Conservation (phyloP, 2,113 vertebrate species). For the Phasianus colchicus region DNA sequence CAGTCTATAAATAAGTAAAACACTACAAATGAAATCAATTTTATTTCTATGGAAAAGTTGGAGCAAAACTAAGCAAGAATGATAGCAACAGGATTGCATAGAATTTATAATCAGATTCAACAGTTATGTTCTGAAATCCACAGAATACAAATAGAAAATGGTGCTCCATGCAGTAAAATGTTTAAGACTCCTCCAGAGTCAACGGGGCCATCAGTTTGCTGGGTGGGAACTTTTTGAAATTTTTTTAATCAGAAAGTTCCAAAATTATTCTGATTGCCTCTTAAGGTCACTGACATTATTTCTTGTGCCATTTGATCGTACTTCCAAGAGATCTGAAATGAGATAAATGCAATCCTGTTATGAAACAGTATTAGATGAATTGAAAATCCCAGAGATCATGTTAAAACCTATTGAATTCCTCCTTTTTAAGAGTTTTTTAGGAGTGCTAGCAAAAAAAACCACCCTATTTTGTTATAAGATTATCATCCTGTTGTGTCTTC, state of each 20-base stretch:
- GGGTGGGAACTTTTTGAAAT: not conserved
- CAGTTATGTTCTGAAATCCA: not conserved
- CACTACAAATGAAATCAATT: not conserved
- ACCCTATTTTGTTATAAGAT: not conserved
- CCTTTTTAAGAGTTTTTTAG: not conserved
- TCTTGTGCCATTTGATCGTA: not conserved
- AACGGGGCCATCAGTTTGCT: not conserved
- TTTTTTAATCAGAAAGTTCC: not conserved
- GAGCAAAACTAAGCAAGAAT: not conserved
- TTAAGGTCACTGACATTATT: not conserved
- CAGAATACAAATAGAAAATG: not conserved
- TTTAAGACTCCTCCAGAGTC: not conserved
- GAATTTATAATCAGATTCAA: not conserved
- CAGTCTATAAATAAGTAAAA: slow-evolving; percentile 20
- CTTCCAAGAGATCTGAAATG: not conserved
- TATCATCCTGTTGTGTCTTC: not conserved
- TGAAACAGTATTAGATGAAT: not conserved
- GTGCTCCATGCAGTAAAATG: not conserved
- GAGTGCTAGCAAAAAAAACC: not conserved
- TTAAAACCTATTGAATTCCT: not conserved
- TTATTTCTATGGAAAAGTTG: not conserved
- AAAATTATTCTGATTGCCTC: not conserved
- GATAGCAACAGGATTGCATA: not conserved
- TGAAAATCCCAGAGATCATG: not conserved
- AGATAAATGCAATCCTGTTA: not conserved